Percentiles rank a stretch among this genome's conserved stretches.
Conservation (phyloP, 1,140 invertebrate species). For the Micrasema longulum region DNA sequence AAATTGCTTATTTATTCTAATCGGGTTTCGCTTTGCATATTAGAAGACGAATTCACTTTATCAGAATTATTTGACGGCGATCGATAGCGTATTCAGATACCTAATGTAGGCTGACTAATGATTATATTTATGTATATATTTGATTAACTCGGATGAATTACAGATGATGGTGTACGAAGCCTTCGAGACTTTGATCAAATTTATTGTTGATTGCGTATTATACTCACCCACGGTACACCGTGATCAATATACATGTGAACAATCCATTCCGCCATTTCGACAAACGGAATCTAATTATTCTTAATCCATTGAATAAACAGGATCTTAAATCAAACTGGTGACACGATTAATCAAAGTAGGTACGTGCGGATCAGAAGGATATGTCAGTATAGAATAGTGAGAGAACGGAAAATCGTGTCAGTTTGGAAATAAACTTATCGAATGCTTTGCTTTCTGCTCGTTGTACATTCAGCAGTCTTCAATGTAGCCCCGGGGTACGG, state of each 20-base stretch:
- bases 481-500: background rate
- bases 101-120: slow-evolving; percentile 6
- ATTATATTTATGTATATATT: background rate
- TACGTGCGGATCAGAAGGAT: slow-evolving; percentile 22
- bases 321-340: slow-evolving; percentile 16
- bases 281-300: slow-evolving; percentile 21
- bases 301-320: slow-evolving; percentile 5
- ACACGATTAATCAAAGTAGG: slow-evolving; percentile 10
- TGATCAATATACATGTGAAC: slow-evolving; percentile 8
- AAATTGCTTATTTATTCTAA: no score
- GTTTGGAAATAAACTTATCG: no score
- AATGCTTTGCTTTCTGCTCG: background rate
- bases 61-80: background rate
- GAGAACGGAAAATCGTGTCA: no score
- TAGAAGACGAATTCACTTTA: no score
- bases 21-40: no score
- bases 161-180: background rate
- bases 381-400: background rate
- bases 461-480: background rate
- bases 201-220: slow-evolving; percentile 23
- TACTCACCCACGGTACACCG: background rate
- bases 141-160: slow-evolving; percentile 19
- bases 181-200: slow-evolving; percentile 18
- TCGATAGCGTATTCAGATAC: background rate
- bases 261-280: slow-evolving; percentile 15